A percentile compares a stretch with the other conserved stretches of the same genome.
phyloP scores from a whole-genome alignment of 2,797 vertebrate genomes.

The Mus spretus region DNA sequence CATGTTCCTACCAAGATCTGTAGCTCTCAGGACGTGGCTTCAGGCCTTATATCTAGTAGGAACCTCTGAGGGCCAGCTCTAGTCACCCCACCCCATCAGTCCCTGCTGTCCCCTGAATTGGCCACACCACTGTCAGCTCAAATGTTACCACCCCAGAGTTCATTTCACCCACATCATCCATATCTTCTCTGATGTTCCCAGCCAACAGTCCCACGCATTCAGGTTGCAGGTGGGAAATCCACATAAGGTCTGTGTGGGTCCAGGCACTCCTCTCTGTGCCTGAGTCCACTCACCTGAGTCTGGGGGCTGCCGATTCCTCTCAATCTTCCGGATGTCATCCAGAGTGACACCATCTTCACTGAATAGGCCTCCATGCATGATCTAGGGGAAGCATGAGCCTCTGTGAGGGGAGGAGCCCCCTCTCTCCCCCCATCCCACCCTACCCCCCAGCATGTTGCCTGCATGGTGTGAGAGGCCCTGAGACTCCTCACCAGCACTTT shows the following conservation, averaged over 20 bases:
- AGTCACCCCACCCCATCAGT: too few species aligned
- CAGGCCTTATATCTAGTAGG: neutral
- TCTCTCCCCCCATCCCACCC: too few species aligned
- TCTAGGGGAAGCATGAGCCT: slow-evolving; percentile 84
- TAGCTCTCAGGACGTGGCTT: neutral
- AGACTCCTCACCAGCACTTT: slow-evolving; percentile 93
- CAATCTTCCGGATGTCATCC: slow-evolving; percentile 96
- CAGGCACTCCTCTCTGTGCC: neutral
- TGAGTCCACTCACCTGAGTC: slow-evolving; percentile 91
- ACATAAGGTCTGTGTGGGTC: neutral
- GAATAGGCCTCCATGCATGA: slow-evolving; percentile 98
- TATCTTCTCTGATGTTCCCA: neutral
- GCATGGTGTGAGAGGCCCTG: neutral
- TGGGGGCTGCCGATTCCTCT: slow-evolving; percentile 96
- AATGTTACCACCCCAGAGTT: neutral
- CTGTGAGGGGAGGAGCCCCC: neutral
- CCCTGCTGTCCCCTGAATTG: neutral
- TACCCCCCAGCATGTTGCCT: accelerated
- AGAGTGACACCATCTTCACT: slow-evolving; percentile 96
- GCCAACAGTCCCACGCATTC: too few species aligned
- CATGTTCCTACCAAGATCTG: neutral
- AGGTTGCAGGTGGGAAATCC: neutral
- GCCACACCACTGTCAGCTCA: neutral
- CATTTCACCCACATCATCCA: neutral
- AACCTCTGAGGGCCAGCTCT: neutral